Base-by-base conservation (phyloP, 1,140 invertebrate genomes). In the Diabrotica undecimpunctata region DNA sequence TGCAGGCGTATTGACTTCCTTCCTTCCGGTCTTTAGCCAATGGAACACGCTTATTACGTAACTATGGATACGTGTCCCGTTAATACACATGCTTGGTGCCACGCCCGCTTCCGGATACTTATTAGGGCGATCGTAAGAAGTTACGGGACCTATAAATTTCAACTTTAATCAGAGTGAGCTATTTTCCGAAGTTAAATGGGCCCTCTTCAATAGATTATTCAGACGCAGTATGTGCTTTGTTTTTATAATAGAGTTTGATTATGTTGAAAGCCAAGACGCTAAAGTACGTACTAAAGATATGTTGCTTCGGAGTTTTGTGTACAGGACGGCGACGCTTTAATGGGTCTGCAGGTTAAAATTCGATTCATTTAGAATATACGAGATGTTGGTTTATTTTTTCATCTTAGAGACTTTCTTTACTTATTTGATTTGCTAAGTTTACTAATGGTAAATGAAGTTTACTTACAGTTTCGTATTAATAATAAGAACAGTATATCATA, bases 11-110 rank as follows among this genome's bases (percentile, higher is more conserved):
- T 37, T 54, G 46, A 14, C 60, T 68, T 68, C 66, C 69, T 67
- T 70, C 66, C 69, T 70, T 70, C 69, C 69, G 69, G 66, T 66
- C 12, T 67, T 70, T 70, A 66, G 61, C 69, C 69, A 70, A 70
- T 70, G 61, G 38, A 25, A 62, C 36, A 41, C 11, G 52, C 61
- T 54, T 11, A 36, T 62, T 62, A 62, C 61, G 61, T 62, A 62
- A 62, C 61, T 54, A 62, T 62, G 61, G 61, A 37, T 62, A 62
- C 61, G 61, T 35, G 38, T 12, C 52, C 51, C 35, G 61, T 52
- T 62, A 38, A 52, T 39, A 55, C 61, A 62, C 61, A 62, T 38
- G 46, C 41, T 62, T 52, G 13, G 8, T 8, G 61, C 51, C 61
- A 54, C 61, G 53, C 61, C 61, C 53, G n/a, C 39, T 51, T 54